Base-by-base conservation (phyloP, 2,113 vertebrate genomes). In the Equus quagga region DNA sequence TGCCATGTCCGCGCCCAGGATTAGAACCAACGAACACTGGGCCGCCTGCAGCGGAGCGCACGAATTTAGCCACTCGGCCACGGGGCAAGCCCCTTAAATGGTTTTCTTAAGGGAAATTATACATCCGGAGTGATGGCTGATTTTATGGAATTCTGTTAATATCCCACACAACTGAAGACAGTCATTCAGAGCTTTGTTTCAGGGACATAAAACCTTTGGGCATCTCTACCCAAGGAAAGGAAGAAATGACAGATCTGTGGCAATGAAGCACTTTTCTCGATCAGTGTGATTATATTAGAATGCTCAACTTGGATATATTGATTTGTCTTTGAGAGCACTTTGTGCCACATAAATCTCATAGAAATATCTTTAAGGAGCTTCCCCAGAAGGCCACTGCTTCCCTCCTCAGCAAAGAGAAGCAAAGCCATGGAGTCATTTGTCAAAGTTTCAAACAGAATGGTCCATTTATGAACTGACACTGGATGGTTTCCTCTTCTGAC, bases 311-410 rank as follows among this genome's bases (percentile, higher is more conserved):
- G 98, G 98, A 99, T 98, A 96, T 97, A 99, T 98, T 49, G 98
- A 99, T 99, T 99, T 98, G 98, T 97, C 98, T 99, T 98, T 97
- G 98, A 98, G 98, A 98, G 98, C 70, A 86, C 98, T 97, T 98
- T 98, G 97, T 98, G 98, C 94, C 98, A 96, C 98, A 99, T 98
- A 98, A 98, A 99, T 99, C 98, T 98, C 97, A 98, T 97, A 0
- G 94, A 96, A 98, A 98, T 98, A 98, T 98, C 98, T 98, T 98
- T 98, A 98, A 98, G 97, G 94, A 97, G 85, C 95, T 98, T 94
- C 98, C 98, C 97, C 98, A 98, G 96, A 98, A 99, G 98, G 98
- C 97, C 96, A 97, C 95, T 84, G 94, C 97, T 98, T 98, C 97
- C 96, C 93, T 97, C 83, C 96, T 95, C 94, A 90, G 96, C 95